phyloP scores from a whole-genome alignment of 2,888 invertebrate genomes.

The Eucriotettix oculatus region DNA sequence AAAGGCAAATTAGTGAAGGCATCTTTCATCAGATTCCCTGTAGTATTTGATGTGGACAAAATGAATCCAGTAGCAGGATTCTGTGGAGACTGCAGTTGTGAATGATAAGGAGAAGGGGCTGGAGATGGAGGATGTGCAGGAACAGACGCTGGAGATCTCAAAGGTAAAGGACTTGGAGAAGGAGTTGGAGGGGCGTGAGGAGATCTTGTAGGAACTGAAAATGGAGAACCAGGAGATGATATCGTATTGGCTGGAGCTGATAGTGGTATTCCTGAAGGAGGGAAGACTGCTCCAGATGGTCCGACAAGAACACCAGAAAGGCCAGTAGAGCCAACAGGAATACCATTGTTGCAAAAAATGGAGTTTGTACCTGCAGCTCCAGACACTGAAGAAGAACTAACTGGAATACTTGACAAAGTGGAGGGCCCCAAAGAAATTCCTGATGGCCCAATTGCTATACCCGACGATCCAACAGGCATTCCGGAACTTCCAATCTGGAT shows the following conservation, averaged over 20 bases:
- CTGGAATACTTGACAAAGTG: not conserved
- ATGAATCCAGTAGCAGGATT: not conserved
- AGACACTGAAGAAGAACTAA: not conserved
- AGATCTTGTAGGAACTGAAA: slow-evolving; percentile 10
- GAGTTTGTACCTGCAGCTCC: not conserved
- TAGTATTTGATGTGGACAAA: not conserved
- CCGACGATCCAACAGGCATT: not conserved
- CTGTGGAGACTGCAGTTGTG: slow-evolving; percentile 10
- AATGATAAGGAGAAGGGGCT: slow-evolving; percentile 9
- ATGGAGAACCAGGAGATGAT: slow-evolving; percentile 10
- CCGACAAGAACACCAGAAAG: slow-evolving; percentile 6
- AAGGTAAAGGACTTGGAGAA: slow-evolving; percentile 11
- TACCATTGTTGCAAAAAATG: not conserved
- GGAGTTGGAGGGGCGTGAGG: slow-evolving; percentile 13
- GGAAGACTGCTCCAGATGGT: slow-evolving; percentile 1
- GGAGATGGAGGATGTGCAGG: slow-evolving; percentile 11
- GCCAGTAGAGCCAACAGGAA: not conserved
- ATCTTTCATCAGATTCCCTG: slow-evolving; percentile 2
- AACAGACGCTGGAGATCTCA: slow-evolving; percentile 10
- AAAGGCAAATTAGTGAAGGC: slow-evolving; percentile 1
- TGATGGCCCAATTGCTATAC: slow-evolving; percentile 1
- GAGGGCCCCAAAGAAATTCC: not conserved
- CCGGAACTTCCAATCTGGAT: not conserved
- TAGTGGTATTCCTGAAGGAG: slow-evolving; percentile 2
- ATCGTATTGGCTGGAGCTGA: slow-evolving; percentile 2